phyloP scores from a whole-genome alignment of 2,888 invertebrate species.

The Sinodicranocentrus sp. region DNA sequence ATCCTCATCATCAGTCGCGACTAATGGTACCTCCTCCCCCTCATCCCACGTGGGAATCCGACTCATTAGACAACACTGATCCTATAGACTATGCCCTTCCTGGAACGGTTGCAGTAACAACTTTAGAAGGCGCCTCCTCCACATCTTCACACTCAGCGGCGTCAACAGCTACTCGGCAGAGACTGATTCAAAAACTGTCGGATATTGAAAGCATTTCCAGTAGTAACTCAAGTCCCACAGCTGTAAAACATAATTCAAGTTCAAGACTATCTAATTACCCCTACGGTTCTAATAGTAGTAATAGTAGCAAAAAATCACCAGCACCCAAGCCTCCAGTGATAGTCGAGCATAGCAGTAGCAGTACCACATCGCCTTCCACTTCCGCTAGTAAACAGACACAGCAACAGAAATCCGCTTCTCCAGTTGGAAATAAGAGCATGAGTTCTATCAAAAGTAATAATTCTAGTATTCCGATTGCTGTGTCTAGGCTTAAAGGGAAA shows the following conservation, averaged over 20 bases:
- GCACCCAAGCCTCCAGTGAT: conserved; percentile 65
- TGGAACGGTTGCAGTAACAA: conserved; percentile 44
- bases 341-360: conserved; percentile 36
- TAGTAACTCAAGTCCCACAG: conserved; percentile 23
- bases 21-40: conserved; percentile 27
- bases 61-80: conserved; percentile 59
- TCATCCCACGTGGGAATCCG: conserved; percentile 55
- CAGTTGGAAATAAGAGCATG: conserved; percentile 63
- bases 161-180: conserved; percentile 65
- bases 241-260: conserved; percentile 37
- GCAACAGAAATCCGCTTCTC: conserved; percentile 66
- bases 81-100: conserved; percentile 63
- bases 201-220: conserved; percentile 65
- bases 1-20: conserved; percentile 9
- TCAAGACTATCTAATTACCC: conserved; percentile 59
- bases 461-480: conserved; percentile 74
- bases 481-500: conserved; percentile 71
- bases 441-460: conserved; percentile 73
- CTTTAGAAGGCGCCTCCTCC: conserved; percentile 31
- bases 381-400: conserved; percentile 60
- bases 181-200: conserved; percentile 69
- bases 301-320: conserved; percentile 59
- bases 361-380: conserved; percentile 58
- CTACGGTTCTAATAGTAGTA: conserved; percentile 38
- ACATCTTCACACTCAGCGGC: conserved; percentile 37